phyloP scores from a whole-genome alignment of 2,113 vertebrate species.

The Thalassoma bifasciatum region DNA sequence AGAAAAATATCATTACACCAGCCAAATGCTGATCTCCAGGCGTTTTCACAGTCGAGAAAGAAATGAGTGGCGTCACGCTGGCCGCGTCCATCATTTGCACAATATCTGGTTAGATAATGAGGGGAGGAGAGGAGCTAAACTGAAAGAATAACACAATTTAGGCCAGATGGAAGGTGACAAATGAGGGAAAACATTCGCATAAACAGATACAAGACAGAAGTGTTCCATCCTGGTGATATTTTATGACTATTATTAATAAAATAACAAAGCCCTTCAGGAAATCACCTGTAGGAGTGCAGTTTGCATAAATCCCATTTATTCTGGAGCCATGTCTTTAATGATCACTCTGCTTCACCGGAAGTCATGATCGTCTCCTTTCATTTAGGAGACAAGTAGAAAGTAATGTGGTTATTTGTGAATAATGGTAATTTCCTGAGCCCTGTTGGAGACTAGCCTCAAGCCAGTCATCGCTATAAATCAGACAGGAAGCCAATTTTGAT shows the following conservation, averaged over 20 bases:
- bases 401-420: slow-evolving; percentile 37
- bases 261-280: slow-evolving; percentile 29
- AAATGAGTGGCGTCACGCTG: too few species aligned
- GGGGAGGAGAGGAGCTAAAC: slow-evolving; percentile 10
- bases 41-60: too few species aligned
- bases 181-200: slow-evolving; percentile 25
- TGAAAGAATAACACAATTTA: slow-evolving; percentile 3
- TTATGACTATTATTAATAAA: slow-evolving; percentile 28
- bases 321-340: slow-evolving; percentile 1
- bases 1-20: too few species aligned
- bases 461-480: slow-evolving; percentile 25
- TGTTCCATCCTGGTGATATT: slow-evolving; percentile 22
- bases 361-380: slow-evolving; percentile 19
- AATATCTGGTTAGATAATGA: not conserved
- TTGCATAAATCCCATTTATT: slow-evolving; percentile 14
- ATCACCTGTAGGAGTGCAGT: slow-evolving; percentile 37
- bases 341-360: slow-evolving; percentile 10
- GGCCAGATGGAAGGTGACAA: slow-evolving; percentile 15
- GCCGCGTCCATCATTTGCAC: too few species aligned
- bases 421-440: slow-evolving; percentile 10
- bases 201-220: slow-evolving; percentile 16
- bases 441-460: not conserved
- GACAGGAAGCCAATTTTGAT: slow-evolving; percentile 38
- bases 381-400: slow-evolving; percentile 17
- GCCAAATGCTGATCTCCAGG: too few species aligned